Base-by-base conservation (phyloP, 2,113 vertebrate species). In the Aix galericulata region DNA sequence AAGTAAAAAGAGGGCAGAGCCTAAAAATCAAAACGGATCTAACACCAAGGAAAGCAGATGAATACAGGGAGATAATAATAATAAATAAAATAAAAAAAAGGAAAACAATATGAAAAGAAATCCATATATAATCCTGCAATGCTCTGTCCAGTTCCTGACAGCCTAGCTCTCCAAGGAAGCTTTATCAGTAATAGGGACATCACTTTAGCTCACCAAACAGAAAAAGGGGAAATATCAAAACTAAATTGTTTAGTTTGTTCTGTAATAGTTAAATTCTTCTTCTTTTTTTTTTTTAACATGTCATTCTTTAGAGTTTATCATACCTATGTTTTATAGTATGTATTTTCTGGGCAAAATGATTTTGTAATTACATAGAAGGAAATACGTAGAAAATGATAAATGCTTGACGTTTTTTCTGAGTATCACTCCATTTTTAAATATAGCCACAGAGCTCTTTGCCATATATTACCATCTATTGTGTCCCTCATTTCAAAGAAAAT, bases 401-500 rank as follows among this genome's bases (percentile, higher is more conserved):
- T 42, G 13, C n/a, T 14, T 86, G 60, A 77, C 73, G 59, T 50
- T 86, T 52, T 27, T 89, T 87, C 48, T 85, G 62, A 31, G 6
- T 72, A 76, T 85, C 67, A 63, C 17, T 64, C 53, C 1, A 12
- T 42, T 93, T 95, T 87, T 46, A 72, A 95, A 79, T 72, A 68
- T 0, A 93, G 13, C 9, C 22, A 53, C 36, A 58, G 53, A 77
- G 21, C 38, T 85, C n/a, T 83, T 50, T 85, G 38, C n/a, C 59
- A 7, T 80, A 36, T 76, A 31, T 91, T 93, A 87, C 4, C 48
- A 91, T 62, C 87, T 87, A 36, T 34, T 52, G 44, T 91, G 71
- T 96, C 20, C 36, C 40, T 89, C 32, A 66, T 66, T 82, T 85
- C 44, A 82, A 89, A 91, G 38, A 77, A 86, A 92, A 88, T 80